A percentile compares a stretch with the other conserved stretches of the same genome.
Conservation (phyloP, 2,888 invertebrate species). For the Microplitis manilae region DNA sequence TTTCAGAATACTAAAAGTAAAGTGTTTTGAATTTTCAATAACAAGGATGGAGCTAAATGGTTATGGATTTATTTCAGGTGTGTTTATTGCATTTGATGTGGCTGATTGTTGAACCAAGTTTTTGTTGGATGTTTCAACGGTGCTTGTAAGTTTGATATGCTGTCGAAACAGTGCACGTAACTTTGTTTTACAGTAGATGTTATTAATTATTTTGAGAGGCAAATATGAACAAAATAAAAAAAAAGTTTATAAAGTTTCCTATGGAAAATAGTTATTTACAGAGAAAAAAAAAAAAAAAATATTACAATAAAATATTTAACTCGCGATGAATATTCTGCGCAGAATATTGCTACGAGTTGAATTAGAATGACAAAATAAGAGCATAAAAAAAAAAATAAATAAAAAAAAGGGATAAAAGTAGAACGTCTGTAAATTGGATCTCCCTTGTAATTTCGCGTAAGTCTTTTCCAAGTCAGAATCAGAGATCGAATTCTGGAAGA, state of each 20-base stretch:
- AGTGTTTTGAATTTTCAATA: not conserved
- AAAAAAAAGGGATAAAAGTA: slow-evolving; percentile 22
- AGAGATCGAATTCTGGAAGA: slow-evolving; percentile 38
- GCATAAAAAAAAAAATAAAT: not conserved
- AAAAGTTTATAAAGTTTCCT: not conserved
- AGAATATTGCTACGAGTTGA: slow-evolving; percentile 19
- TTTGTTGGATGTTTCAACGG: not conserved
- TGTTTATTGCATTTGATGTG: not conserved
- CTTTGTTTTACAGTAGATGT: not conserved
- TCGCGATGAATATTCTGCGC: slow-evolving; percentile 35
- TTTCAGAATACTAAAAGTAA: not conserved
- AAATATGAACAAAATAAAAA: not conserved
- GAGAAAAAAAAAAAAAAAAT: not conserved
- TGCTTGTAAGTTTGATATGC: not conserved
- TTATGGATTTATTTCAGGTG: too few species aligned
- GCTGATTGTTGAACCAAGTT: not conserved
- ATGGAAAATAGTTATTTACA: not conserved
- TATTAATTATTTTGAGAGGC: not conserved
- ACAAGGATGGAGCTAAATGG: not conserved
- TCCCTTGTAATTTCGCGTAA: slow-evolving; percentile 33
- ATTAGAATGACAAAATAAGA: not conserved
- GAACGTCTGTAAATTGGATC: slow-evolving; percentile 39
- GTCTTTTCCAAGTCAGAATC: slow-evolving; percentile 37
- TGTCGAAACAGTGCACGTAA: not conserved
- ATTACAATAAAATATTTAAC: slow-evolving; percentile 27